Evolutionary conservation across 2,797 vertebrate species (phyloP).

Genomic region (Gorsachius magnificus): DNA sequence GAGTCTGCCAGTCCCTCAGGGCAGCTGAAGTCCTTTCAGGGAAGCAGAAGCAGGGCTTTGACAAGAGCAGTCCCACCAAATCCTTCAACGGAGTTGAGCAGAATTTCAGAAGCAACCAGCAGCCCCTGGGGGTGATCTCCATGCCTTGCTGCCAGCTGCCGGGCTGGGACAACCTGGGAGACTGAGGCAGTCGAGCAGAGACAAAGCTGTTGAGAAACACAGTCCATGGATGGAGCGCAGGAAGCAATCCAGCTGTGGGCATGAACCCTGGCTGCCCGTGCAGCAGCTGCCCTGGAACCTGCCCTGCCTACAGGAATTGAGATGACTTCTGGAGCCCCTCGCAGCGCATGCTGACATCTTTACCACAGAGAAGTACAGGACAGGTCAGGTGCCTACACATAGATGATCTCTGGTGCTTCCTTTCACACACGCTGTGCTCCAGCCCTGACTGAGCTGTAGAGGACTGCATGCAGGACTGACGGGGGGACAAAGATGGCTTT

Average conservation of each 20-base stretch:
- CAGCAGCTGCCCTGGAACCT: background rate
- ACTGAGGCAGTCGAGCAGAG: background rate
- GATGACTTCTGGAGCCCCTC: background rate
- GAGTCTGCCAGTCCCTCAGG: background rate
- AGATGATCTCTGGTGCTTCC: background rate
- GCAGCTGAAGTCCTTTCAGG: background rate
- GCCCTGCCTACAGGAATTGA: background rate
- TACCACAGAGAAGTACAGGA: background rate
- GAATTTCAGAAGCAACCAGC: background rate
- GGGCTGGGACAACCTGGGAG: background rate
- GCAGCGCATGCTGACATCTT: fast-evolving
- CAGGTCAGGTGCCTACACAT: background rate
- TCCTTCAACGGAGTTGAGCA: background rate
- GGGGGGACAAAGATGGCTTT: background rate
- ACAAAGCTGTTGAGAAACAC: background rate
- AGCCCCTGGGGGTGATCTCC: background rate
- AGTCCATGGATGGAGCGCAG: background rate
- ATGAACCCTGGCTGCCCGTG: fast-evolving
- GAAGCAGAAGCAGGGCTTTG: background rate
- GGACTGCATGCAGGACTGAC: background rate
- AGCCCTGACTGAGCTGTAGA: background rate
- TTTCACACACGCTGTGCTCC: background rate
- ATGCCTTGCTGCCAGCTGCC: background rate
- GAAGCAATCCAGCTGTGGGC: background rate
- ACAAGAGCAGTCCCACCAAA: background rate